phyloP scores from a whole-genome alignment of 2,113 vertebrate genomes.

The Hippoglossus stenolepis region DNA sequence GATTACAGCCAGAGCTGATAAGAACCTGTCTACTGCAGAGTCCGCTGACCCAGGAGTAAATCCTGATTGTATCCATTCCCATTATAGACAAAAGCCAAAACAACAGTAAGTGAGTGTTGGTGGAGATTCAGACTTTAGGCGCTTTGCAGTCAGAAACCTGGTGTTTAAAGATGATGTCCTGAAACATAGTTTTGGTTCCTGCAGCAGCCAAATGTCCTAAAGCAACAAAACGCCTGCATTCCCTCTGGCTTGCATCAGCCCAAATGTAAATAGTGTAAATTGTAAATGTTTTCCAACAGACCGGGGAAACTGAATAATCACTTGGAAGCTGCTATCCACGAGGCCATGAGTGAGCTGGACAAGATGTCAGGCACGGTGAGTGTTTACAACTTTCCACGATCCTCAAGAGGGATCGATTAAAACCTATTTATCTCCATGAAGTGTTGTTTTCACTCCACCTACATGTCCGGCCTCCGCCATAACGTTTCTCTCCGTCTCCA shows the following conservation, averaged over 20 bases:
- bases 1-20: no score
- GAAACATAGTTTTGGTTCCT: background rate
- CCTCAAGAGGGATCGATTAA: background rate
- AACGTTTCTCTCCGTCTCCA: constrained; percentile 55
- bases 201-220: background rate
- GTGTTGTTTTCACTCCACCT: no score
- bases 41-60: no score
- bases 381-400: constrained; percentile 46
- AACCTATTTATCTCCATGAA: background rate
- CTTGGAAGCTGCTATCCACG: constrained; percentile 99
- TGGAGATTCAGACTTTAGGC: no score
- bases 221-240: background rate
- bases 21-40: no score
- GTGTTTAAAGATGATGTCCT: background rate
- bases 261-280: background rate
- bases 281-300: constrained; percentile 74
- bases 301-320: constrained; percentile 97
- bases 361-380: constrained; percentile 98
- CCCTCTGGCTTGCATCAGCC: background rate
- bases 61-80: no score
- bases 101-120: no score
- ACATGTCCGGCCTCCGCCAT: background rate
- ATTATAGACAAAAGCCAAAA: no score
- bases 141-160: background rate
- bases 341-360: constrained; percentile 98